Base-by-base conservation (phyloP, 2,113 vertebrate species). In the Pygoscelis adeliae region DNA sequence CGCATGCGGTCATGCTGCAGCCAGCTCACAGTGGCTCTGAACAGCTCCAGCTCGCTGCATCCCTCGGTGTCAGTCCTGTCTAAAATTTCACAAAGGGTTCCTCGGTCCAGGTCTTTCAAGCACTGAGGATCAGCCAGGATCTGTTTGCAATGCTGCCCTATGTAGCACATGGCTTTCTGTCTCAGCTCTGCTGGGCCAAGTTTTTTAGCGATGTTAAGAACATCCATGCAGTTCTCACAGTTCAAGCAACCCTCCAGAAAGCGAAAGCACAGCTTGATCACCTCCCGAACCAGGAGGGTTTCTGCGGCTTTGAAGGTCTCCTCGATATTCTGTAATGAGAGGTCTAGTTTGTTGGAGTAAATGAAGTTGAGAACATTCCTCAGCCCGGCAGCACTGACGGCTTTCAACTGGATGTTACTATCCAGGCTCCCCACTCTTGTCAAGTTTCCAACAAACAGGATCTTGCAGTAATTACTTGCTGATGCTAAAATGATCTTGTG, bases 301-400 rank as follows among this genome's bases (percentile, higher is more conserved):
- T 98, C 95, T 23, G 97, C 96, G 0, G 96, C 97, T 72, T 89
- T 90, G 56, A 97, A 94, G 30, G 97, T 98, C 52, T 98, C 97
- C 69, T 98, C 97, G 0, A 97, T 47, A 14, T 85, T 98, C 80
- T 90, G 72, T 53, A 98, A 58, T 2, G 93, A 96, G 32, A 97
- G 93, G 9, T 89, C 69, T 13, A 98, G 84, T n/a, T 80, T 86
- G 80, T 94, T 97, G 66, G 97, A 96, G 83, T 98, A 98, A 25
- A 98, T 91, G 80, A 98, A 98, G 65, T 95, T 79, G 53, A 98
- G 94, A 44, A 98, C 76, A 0, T 95, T 98, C 40, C 80, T 83
- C 49, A 98, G 93, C 23, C 97, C 94, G 0, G 78, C 71, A 40
- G 97, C 95, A 1, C 93, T 97, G 71, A 97, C 55, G 0, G 88